Conservation (phyloP, 2,113 vertebrate genomes). For the Entelurus aequoreus region DNA sequence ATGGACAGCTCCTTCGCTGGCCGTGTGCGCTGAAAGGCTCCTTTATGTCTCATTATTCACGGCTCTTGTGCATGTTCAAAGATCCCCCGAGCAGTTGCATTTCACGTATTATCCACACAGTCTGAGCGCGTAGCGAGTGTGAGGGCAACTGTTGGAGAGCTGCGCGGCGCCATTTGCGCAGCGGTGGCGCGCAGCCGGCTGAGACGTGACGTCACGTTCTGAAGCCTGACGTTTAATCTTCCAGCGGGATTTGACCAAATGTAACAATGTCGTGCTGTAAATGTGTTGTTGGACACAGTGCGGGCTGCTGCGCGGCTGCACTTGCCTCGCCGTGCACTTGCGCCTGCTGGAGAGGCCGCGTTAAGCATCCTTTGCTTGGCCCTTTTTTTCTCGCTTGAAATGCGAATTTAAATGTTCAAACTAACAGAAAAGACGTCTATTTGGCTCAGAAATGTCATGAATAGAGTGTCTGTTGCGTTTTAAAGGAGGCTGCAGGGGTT, state of each 20-base stretch:
- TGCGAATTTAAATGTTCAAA: constrained; percentile 18
- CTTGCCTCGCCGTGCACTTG: constrained; percentile 44
- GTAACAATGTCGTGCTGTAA: neutral
- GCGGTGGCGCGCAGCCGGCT: constrained; percentile 1
- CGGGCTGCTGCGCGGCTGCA: constrained; percentile 1
- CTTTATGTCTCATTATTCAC: neutral
- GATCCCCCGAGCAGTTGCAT: neutral
- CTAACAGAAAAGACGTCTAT: constrained; percentile 14
- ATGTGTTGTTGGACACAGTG: neutral
- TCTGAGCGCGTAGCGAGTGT: neutral
- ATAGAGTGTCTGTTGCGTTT: constrained; percentile 11
- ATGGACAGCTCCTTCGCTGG: neutral
- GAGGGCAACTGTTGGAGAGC: too few species aligned
- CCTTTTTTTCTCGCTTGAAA: constrained; percentile 18
- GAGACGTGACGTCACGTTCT: neutral
- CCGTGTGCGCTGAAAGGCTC: neutral
- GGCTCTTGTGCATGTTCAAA: neutral
- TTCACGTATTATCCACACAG: neutral
- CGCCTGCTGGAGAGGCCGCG: constrained; percentile 47
- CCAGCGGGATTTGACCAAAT: neutral
- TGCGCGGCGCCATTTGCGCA: constrained; percentile 3
- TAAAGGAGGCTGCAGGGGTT: constrained; percentile 37
- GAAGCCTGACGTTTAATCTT: neutral
- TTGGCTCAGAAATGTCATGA: constrained; percentile 14
- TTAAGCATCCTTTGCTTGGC: constrained; percentile 22